phyloP scores from a whole-genome alignment of 2,797 vertebrate species.

The Florisuga fusca region DNA sequence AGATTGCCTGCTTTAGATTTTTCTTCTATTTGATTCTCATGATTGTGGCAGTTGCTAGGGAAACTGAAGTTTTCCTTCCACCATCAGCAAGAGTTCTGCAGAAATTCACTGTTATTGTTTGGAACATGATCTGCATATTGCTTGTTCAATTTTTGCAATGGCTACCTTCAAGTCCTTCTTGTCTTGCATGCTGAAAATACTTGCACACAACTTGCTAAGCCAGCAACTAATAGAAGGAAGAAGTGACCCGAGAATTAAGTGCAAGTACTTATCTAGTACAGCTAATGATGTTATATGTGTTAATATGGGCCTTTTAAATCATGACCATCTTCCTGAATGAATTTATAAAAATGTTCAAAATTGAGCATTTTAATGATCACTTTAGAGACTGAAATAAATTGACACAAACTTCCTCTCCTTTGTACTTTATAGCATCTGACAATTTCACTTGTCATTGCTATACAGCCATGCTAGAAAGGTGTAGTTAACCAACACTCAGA shows the following conservation, averaged over 20 bases:
- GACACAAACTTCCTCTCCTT: background rate
- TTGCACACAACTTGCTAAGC: background rate
- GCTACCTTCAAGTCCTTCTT: background rate
- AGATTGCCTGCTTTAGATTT: background rate
- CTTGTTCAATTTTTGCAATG: background rate
- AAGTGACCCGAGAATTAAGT: background rate
- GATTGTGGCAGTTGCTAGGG: conserved; percentile 50
- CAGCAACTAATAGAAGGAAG: background rate
- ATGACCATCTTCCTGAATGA: background rate
- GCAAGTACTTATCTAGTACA: background rate
- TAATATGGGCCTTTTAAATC: background rate
- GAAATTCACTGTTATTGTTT: background rate
- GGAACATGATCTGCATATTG: background rate
- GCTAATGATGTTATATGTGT: background rate
- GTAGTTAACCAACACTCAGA: background rate
- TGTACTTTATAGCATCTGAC: background rate
- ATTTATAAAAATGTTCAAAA: background rate
- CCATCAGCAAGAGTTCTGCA: conserved; percentile 2
- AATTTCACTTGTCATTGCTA: background rate
- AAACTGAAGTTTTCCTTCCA: conserved; percentile 20
- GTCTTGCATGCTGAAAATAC: background rate
- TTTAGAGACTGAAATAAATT: background rate
- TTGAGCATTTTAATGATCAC: background rate
- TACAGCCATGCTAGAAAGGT: background rate
- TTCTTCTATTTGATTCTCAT: conserved; percentile 4